Evolutionary conservation across 2,113 vertebrate genomes (phyloP).

Genomic region (Stigmatopora nigra): DNA sequence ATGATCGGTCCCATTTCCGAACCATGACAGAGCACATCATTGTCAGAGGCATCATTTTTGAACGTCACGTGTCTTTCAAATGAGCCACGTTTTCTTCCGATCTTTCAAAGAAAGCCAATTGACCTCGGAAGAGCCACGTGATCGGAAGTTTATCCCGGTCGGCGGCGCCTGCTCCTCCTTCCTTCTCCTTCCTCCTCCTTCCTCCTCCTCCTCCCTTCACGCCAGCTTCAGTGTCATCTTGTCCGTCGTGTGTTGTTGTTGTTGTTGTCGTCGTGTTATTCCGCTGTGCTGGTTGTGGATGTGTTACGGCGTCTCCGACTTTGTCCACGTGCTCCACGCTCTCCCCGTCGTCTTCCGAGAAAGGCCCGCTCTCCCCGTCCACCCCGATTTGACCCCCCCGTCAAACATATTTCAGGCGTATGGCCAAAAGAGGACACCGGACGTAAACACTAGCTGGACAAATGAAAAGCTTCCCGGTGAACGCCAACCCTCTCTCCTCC

Average conservation of each 20-base stretch:
- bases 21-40: too few relatives aligned
- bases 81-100: too few relatives aligned
- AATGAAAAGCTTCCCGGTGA: conserved; percentile 35
- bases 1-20: too few relatives aligned
- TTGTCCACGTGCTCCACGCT: background rate
- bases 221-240: conserved; percentile 5
- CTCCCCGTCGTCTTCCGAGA: background rate
- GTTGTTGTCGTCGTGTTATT: background rate
- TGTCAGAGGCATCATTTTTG: too few relatives aligned
- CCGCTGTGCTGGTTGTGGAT: background rate
- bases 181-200: background rate
- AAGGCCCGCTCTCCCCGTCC: background rate
- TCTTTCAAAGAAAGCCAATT: too few relatives aligned
- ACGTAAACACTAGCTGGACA: conserved; percentile 27
- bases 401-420: conserved; percentile 66
- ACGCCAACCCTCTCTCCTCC: conserved; percentile 31
- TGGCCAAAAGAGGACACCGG: conserved; percentile 19
- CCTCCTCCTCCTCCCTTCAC: background rate
- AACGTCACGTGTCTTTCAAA: too few relatives aligned
- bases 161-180: background rate
- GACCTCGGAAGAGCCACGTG: too few relatives aligned
- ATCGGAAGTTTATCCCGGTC: too few relatives aligned
- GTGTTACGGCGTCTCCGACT: background rate
- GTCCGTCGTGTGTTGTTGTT: background rate
- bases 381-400: conserved; percentile 59